Base-by-base conservation (phyloP, 2,113 vertebrate genomes). In the Salvator merianae region DNA sequence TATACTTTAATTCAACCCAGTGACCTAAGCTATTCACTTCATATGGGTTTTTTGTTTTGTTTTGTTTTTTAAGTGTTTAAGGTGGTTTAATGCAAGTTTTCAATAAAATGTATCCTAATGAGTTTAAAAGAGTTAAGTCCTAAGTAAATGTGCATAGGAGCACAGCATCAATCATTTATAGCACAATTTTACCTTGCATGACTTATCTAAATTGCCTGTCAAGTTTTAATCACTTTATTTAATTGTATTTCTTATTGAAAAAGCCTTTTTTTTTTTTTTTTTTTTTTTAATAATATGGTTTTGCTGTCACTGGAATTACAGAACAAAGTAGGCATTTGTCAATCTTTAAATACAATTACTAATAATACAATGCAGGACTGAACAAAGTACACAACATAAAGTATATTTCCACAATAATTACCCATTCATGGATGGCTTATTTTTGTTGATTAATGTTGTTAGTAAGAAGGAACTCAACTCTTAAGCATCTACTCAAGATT, bases 361-460 rank as follows among this genome's bases (percentile, higher is more conserved):
- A 66, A 43, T 66, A 82, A 79, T 63, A 4, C 14, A 0, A 73
- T 69, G 20, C 43, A 69, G n/a, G 89, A 76, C n/a, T 59, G 79
- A 55, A 20, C 9, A 69, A 34, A 24, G 81, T 1, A 40, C 65
- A 2, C 68, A 84, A 88, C 72, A 59, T 22, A 82, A 72, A 53
- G 71, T 32, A 76, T 59, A 76, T 88, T 82, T 88, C 26, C 28
- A 81, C 50, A 87, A 76, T 66, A 40, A 79, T 71, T 88, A 83
- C 80, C 73, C 88, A 87, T 90, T 91, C 88, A 88, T 87, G 77
- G 88, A 85, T 88, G 81, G 20, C 80, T 84, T 79, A 62, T 83
- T 77, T 68, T 90, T 87, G 50, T 38, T 34, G 36, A 76, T 47
- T 84, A 40, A 91, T 82, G 18, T 79, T 87, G 73, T 71, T 84